A percentile compares a stretch with the other conserved stretches of the same genome.
These are phyloP conservation scores for Atherinomorus stipes DNA, from an alignment of 2,113 vertebrate species.

Conservation along the genomic window DNA sequence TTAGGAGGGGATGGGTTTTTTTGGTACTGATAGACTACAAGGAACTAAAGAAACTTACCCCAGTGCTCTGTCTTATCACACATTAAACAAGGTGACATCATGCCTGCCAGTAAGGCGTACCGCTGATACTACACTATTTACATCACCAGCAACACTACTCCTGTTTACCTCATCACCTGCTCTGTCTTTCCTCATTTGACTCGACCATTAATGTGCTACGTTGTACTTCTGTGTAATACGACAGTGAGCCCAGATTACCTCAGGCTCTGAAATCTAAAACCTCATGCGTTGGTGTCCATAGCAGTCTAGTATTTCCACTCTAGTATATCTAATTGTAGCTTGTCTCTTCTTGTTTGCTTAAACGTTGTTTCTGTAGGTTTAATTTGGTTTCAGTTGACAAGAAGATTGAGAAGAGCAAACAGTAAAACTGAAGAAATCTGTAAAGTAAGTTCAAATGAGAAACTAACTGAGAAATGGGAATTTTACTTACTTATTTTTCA, in stretches of 20 bases:
- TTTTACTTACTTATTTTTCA: constrained; percentile 3
- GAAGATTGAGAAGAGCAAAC: constrained; percentile 40
- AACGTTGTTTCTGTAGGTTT: constrained; percentile 35
- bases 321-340: constrained; percentile 38
- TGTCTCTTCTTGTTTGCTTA: constrained; percentile 35
- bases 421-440: constrained; percentile 24
- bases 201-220: constrained; percentile 26
- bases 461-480: neutral
- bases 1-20: neutral
- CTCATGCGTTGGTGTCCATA: constrained; percentile 13
- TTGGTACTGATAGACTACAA: neutral
- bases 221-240: constrained; percentile 35
- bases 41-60: neutral
- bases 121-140: constrained; percentile 70
- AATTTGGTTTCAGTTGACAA: constrained; percentile 58
- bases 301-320: constrained; percentile 20
- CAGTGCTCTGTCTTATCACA: constrained; percentile 41
- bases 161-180: constrained; percentile 53
- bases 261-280: constrained; percentile 63
- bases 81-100: constrained; percentile 66
- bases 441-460: constrained; percentile 13
- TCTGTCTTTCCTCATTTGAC: constrained; percentile 37
- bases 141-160: constrained; percentile 59
- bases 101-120: constrained; percentile 42
- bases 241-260: constrained; percentile 56